phyloP scores from a whole-genome alignment of 2,888 invertebrate species.

The Apamea anceps region DNA sequence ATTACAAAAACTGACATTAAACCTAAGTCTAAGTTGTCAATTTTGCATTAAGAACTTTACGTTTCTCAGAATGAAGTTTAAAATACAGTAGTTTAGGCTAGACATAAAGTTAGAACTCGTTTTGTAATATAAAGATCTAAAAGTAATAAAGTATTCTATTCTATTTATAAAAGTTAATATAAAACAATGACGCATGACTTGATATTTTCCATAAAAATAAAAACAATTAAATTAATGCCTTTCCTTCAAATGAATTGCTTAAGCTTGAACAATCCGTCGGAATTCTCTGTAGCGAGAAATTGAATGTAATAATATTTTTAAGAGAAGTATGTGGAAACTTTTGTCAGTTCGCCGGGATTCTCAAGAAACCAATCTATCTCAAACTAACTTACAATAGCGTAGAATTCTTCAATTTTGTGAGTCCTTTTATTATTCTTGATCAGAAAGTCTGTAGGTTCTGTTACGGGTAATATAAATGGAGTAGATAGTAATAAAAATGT shows the following conservation, averaged over 20 bases:
- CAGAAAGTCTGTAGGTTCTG: neutral
- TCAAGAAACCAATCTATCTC: constrained; percentile 52
- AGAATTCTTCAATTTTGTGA: constrained; percentile 32
- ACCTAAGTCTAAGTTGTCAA: neutral
- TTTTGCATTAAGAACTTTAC: neutral
- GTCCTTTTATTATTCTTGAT: constrained; percentile 30
- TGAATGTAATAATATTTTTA: constrained; percentile 44
- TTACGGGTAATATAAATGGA: neutral
- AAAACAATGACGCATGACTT: neutral
- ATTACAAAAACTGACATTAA: neutral
- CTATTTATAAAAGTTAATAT: neutral
- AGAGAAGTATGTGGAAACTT: constrained; percentile 39
- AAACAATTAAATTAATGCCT: neutral
- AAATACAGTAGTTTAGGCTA: neutral
- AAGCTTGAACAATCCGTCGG: neutral
- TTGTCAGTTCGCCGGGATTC: constrained; percentile 38
- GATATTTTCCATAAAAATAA: neutral
- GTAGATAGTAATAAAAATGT: neutral
- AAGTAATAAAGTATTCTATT: neutral
- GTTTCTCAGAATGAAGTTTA: neutral
- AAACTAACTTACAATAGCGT: constrained; percentile 46
- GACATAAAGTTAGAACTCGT: neutral
- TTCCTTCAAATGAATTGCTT: neutral
- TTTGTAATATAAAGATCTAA: neutral
- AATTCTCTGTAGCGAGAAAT: constrained; percentile 28